A percentile compares a stretch with the other conserved stretches of the same genome.
phyloP scores from a whole-genome alignment of 1,140 invertebrate species.

The Leucophenga varia region DNA sequence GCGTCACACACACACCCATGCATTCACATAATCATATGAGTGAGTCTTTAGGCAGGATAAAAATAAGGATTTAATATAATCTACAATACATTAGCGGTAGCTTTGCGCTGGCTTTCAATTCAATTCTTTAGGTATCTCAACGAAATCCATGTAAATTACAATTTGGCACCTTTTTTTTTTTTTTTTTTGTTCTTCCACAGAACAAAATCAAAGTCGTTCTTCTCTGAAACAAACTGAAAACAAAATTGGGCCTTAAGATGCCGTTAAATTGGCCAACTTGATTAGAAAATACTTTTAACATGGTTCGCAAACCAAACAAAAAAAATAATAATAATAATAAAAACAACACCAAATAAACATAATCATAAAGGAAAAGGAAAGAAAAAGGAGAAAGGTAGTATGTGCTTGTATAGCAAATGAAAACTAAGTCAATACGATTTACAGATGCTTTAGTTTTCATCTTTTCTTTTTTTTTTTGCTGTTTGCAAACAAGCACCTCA shows the following conservation, averaged over 20 bases:
- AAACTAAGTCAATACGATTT: no score
- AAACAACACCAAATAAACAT: neutral
- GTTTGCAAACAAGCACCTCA: constrained; percentile 10
- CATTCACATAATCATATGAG: no score
- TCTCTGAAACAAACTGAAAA: constrained; percentile 1
- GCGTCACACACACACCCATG: no score
- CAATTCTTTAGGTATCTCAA: constrained; percentile 56
- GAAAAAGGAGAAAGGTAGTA: neutral
- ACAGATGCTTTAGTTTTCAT: no score
- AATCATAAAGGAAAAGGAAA: neutral
- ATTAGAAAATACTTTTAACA: constrained; percentile 44
- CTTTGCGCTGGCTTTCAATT: constrained; percentile 57
- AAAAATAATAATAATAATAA: constrained; percentile 12
- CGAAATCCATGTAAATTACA: constrained; percentile 57
- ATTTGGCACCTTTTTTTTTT: constrained; percentile 53
- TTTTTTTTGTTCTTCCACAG: no score
- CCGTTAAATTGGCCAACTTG: constrained; percentile 15
- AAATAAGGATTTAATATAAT: constrained; percentile 50
- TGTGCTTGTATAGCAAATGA: constrained; percentile 12
- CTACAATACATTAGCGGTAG: constrained; percentile 51
- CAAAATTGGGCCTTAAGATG: constrained; percentile 40
- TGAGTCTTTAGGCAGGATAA: constrained; percentile 11
- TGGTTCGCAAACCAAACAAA: constrained; percentile 23
- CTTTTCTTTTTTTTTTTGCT: no score
- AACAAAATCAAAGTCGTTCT: neutral